These are phyloP conservation scores for Eleutherodactylus coqui DNA, from an alignment of 2,797 vertebrate species.

Conservation along the genomic window DNA sequence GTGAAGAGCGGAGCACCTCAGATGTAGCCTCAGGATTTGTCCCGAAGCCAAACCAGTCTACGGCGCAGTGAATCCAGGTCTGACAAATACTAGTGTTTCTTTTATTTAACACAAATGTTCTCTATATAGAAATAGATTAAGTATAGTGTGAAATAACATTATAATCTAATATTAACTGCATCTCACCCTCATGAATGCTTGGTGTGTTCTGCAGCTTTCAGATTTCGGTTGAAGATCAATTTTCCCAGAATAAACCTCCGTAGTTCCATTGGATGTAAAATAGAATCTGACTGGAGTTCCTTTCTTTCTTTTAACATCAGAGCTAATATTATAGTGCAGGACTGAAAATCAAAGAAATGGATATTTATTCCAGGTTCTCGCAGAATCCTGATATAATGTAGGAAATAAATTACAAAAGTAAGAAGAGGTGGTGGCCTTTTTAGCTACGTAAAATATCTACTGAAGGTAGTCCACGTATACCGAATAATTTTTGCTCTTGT, in stretches of 20 bases:
- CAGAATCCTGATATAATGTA: not conserved
- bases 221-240: conserved; percentile 73
- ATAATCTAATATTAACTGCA: not conserved
- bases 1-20: no score
- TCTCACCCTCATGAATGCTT: conserved; percentile 88
- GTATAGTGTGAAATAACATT: not conserved
- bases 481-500: no score
- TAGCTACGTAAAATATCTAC: no score
- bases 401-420: not conserved
- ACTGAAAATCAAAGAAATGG: conserved; percentile 23
- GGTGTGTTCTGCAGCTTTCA: conserved; percentile 78
- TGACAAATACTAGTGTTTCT: no score
- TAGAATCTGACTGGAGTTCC: conserved; percentile 88
- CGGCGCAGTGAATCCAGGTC: no score
- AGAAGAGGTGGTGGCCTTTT: no score
- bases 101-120: not conserved
- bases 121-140: not conserved
- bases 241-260: conserved; percentile 79
- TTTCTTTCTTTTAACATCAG: conserved; percentile 84
- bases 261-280: conserved; percentile 88
- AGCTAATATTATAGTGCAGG: conserved; percentile 84
- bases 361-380: not conserved
- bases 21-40: no score
- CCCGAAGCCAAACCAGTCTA: no score
- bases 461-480: no score